Base-by-base conservation (phyloP, 2,888 invertebrate species). In the Listrodromus nycthemerus region DNA sequence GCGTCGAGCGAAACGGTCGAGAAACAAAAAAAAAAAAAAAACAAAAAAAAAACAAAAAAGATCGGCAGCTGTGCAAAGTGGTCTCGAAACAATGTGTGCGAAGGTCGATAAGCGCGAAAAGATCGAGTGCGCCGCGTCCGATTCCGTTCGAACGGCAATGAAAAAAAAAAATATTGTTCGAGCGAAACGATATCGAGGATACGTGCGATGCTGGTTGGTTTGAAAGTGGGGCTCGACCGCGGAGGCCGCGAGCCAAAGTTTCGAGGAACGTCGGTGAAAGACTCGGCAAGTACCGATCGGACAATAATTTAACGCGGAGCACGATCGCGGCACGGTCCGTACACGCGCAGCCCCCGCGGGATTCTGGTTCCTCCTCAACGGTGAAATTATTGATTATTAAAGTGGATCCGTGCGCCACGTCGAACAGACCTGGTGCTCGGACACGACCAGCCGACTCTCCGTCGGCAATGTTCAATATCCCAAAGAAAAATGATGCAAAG, bases 351-450 rank as follows among this genome's bases (percentile, higher is more conserved):
- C 87, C 78, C 70, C 80, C 81, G 80, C 71, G 55, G 75, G 61
- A 71, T 73, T 65, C 66, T 52, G 74, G 27, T 67, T 67, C 69
- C 82, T 82, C 79, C 80, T 82, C 76, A 74, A 73, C 74, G 80
- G 85, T 85, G 80, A 91, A 91, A 91, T 91, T 91, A 91, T 91
- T 91, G 91, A 91, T 91, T 91, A 91, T 91, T 91, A 91, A 91
- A 90, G 86, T 85, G 86, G 88, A 86, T 86, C 88, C 88, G 79
- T 84, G 85, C 75, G 74, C 71, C 21, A 74, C 65, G 61, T 82
- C 70, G 55, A 83, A 76, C 81, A n/a, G 81, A 52, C 45, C 61
- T 41, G 73, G 65, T 80, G 75, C 50, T n/a, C 37, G 37, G 3
- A 63, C 50, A 50, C 52, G 50, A 37, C 58, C 33, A 30, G 13